Conservation (phyloP, 1,140 invertebrate species). For the Diorhabda sublineata region DNA sequence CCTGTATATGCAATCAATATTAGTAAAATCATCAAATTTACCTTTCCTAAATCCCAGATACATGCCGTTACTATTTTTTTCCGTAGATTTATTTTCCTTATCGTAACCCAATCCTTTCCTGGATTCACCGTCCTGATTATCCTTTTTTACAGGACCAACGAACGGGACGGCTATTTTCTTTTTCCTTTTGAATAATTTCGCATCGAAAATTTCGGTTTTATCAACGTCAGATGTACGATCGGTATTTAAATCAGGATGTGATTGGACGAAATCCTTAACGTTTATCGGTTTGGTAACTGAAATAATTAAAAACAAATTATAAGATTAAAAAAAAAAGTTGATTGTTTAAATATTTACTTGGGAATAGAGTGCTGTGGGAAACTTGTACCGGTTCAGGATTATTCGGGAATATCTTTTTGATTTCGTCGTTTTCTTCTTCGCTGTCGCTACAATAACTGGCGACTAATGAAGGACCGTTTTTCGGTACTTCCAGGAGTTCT, state of each 20-base stretch:
- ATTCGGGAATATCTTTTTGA: conserved; percentile 32
- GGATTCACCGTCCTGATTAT: conserved; percentile 21
- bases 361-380: conserved; percentile 48
- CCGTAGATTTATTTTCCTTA: conserved; percentile 43
- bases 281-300: conserved; percentile 38
- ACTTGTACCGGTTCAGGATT: conserved; percentile 13
- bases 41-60: conserved; percentile 35
- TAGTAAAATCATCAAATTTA: not conserved
- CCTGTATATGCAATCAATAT: too few species aligned
- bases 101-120: conserved; percentile 42
- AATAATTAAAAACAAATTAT: not conserved
- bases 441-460: conserved; percentile 55
- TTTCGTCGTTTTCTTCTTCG: conserved; percentile 47
- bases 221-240: conserved; percentile 25
- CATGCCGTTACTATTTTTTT: conserved; percentile 21
- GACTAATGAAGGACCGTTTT: conserved; percentile 43
- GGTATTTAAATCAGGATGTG: not conserved
- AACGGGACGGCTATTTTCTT: conserved; percentile 41
- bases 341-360: conserved; percentile 28
- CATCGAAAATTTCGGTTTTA: conserved; percentile 33
- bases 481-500: conserved; percentile 6
- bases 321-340: not conserved
- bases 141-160: conserved; percentile 33
- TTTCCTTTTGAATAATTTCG: conserved; percentile 45
- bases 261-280: conserved; percentile 34